A percentile compares a stretch with the other conserved stretches of the same genome.
Conservation (phyloP, 2,888 invertebrate genomes). For the Ectropis crepuscularia region DNA sequence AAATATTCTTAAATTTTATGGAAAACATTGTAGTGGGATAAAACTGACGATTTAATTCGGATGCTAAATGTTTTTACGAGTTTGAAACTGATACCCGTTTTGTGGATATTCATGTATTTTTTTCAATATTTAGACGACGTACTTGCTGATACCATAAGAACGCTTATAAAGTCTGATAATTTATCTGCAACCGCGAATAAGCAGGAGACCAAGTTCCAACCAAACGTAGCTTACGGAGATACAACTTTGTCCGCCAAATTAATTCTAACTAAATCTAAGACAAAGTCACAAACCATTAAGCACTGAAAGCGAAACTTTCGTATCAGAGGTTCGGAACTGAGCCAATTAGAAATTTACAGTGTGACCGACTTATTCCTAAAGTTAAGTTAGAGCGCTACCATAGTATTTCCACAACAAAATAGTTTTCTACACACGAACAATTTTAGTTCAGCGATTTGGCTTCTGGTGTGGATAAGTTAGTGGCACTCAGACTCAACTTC, state of each 20-base stretch:
- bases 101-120: no score
- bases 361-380: not conserved
- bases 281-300: conserved; percentile 64
- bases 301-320: conserved; percentile 60
- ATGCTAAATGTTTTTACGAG: no score
- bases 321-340: conserved; percentile 52
- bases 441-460: not conserved
- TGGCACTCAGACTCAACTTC: conserved; percentile 47
- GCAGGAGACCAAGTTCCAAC: conserved; percentile 32
- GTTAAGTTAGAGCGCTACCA: not conserved
- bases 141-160: not conserved
- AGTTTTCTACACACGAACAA: not conserved
- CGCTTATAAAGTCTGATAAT: not conserved
- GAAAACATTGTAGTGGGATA: no score
- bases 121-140: no score
- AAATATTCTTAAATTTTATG: no score
- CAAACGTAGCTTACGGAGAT: conserved; percentile 45
- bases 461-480: not conserved
- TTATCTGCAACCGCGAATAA: conserved; percentile 11
- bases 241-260: conserved; percentile 54
- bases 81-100: no score
- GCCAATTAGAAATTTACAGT: conserved; percentile 57
- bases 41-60: no score
- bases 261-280: conserved; percentile 57
- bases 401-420: not conserved